Percentiles rank a stretch among this genome's conserved stretches.
Evolutionary conservation across 1,140 invertebrate species (phyloP).

Genomic region (Frieseomelitta varia): DNA sequence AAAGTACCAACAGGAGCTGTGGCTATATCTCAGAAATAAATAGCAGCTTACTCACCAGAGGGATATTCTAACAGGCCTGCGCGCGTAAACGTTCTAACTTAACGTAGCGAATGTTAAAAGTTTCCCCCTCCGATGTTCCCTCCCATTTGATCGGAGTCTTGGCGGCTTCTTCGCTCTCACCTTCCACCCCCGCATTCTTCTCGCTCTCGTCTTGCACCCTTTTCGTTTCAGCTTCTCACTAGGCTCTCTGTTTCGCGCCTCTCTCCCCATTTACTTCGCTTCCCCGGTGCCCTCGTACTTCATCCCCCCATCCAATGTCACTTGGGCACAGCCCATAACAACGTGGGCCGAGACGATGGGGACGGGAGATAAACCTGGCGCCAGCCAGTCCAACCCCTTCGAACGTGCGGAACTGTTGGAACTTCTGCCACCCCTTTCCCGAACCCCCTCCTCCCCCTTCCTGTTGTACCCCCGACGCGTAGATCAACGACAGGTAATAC

Average conservation of each 20-base stretch:
- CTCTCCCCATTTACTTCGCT: slow-evolving; percentile 4
- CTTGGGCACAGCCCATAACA: slow-evolving; percentile 62
- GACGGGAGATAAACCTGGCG: slow-evolving; percentile 74
- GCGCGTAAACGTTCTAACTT: background rate
- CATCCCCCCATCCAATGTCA: background rate
- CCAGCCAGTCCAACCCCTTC: slow-evolving; percentile 69
- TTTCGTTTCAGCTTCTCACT: background rate
- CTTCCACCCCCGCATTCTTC: background rate
- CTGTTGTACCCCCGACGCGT: background rate
- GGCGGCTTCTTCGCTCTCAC: background rate
- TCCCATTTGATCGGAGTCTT: slow-evolving; percentile 4
- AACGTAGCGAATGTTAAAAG: background rate
- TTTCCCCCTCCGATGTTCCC: background rate
- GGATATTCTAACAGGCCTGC: background rate
- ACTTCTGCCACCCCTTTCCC: slow-evolving; percentile 16
- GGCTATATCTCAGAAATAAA: background rate
- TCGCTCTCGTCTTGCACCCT: background rate
- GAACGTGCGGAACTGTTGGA: slow-evolving; percentile 37
- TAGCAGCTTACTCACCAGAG: background rate
- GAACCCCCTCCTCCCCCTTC: background rate
- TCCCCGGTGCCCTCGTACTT: background rate
- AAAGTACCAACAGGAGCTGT: background rate
- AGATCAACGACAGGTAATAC: slow-evolving; percentile 32
- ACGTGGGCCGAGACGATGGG: slow-evolving; percentile 68
- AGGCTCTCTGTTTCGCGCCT: background rate